Base-by-base conservation (phyloP, 2,888 invertebrate genomes). In the Drosophila pseudotalamancana region DNA sequence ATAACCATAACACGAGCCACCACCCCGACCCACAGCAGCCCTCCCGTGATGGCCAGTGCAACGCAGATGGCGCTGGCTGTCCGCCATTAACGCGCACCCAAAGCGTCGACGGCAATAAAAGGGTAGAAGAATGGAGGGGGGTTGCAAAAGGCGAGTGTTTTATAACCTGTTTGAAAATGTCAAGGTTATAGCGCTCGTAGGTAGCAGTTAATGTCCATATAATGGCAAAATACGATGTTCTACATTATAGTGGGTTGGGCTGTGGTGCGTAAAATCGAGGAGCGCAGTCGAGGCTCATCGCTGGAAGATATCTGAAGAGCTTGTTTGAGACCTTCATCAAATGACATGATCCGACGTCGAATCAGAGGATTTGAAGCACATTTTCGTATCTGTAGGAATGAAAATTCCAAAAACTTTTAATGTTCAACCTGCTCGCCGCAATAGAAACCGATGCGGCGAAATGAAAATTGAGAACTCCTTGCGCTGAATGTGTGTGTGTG, bases 401-500 rank as follows among this genome's bases (percentile, higher is more conserved):
- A 63, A 81, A 85, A 68, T 71, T 51, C 59, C 43, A 75, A 75
- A 77, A 80, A 69, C 70, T 80, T 86, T 80, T 79, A 80, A 86
- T 83, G 85, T 84, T 86, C 80, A 72, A 79, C 65, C 68, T 59
- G 66, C 70, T 78, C 69, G 76, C 46, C 69, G 46, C 69, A 78
- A 61, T 75, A 71, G 70, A 66, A 72, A 62, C 42, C 53, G 50
- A 72, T 56, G 34, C 45, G 50, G 43, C 54, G 54, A 83, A 81
- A 86, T 84, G 81, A 84, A 86, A 81, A 83, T 81, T 81, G 74
- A 74, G 71, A 71, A 74, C 70, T 66, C 50, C 77, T 83, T 75
- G 82, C 68, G 68, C 81, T 48, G 73, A 21, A 18, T 46, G 27
- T 39, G 42, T 19, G 18, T 34, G 37, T 14, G 49, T 37, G 21